Evolutionary conservation across 2,888 invertebrate species (phyloP).

Genomic region (Cyaniris semiargus): DNA sequence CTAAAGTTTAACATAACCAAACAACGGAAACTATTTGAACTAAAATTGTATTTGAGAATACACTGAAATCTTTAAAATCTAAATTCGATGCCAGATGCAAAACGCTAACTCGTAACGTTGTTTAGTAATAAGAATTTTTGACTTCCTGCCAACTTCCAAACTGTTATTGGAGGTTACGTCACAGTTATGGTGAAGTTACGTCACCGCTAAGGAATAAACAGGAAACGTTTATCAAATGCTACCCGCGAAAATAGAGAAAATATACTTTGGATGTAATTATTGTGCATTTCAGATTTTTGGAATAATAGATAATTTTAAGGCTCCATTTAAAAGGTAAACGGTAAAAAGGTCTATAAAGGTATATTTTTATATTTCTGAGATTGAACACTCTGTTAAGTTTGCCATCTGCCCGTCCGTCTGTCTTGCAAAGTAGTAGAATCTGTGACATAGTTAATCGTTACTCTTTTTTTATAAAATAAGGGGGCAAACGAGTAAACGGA

Average conservation of each 20-base stretch:
- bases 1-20: not conserved
- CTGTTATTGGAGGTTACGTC: conserved; percentile 11
- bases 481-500: no score
- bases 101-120: not conserved
- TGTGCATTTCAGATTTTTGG: not conserved
- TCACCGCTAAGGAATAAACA: not conserved
- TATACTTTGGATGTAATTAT: not conserved
- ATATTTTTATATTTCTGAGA: no score
- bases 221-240: not conserved
- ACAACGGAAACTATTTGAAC: not conserved
- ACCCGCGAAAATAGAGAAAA: not conserved
- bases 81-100: conserved; percentile 9
- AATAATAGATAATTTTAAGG: no score
- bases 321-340: no score
- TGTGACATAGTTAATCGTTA: no score
- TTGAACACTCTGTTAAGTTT: no score
- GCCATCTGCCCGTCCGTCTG: no score
- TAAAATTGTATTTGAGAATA: not conserved
- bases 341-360: no score
- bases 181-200: not conserved
- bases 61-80: not conserved
- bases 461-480: no score
- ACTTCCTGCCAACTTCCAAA: not conserved
- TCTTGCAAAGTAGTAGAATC: no score
- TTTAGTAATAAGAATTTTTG: conserved; percentile 19